Evolutionary conservation across 2,797 vertebrate species (phyloP).

Genomic region (Gallirallus australis): DNA sequence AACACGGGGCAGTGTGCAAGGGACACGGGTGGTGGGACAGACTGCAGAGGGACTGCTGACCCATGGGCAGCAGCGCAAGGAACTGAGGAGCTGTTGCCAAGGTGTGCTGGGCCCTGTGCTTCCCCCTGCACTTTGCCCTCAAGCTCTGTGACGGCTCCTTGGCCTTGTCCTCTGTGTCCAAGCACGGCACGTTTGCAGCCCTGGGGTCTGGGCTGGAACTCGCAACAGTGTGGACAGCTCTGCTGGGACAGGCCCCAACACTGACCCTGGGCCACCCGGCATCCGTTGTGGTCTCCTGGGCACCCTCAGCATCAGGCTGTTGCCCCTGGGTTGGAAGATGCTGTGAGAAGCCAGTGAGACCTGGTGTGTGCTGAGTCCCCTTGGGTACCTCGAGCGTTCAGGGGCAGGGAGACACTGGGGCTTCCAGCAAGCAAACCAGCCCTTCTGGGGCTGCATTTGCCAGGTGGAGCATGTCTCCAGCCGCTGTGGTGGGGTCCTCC

Average conservation of each 20-base stretch:
- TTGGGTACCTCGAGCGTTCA: fast-evolving
- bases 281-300: fast-evolving
- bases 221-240: fast-evolving
- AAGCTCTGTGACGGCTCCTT: fast-evolving
- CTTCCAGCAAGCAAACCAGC: neutral
- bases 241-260: fast-evolving
- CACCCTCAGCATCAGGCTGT: too few species aligned
- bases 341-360: neutral
- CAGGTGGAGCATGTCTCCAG: neutral
- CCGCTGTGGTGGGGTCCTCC: fast-evolving
- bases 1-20: fast-evolving
- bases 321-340: neutral
- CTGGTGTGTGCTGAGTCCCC: neutral
- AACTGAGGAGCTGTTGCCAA: neutral
- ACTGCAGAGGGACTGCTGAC: neutral
- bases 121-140: neutral
- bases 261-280: too few species aligned
- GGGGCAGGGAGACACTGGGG: neutral
- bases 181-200: neutral
- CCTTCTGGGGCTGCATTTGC: fast-evolving
- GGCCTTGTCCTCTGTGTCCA: fast-evolving
- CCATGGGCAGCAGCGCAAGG: neutral
- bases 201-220: neutral
- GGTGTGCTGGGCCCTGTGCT: fast-evolving
- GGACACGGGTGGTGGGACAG: fast-evolving